Conservation (phyloP, 2,797 vertebrate species). For the Ambastaia sidthimunki region DNA sequence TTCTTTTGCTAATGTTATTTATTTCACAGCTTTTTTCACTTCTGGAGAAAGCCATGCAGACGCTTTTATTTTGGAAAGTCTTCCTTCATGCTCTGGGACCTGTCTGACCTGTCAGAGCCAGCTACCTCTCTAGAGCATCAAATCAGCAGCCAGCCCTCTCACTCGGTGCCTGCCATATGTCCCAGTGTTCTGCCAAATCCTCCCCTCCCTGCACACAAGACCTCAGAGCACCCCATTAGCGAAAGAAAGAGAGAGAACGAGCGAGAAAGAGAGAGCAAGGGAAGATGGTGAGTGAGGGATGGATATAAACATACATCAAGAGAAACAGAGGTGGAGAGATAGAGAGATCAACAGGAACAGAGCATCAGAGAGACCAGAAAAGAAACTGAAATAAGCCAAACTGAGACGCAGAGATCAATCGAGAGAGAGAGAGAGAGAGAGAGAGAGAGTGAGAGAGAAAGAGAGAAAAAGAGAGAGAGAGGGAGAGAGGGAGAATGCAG, state of each 20-base stretch:
- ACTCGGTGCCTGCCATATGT: slow-evolving; percentile 62
- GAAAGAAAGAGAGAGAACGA: slow-evolving; percentile 9
- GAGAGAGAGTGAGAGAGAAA: slow-evolving; percentile 37
- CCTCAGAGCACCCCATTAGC: slow-evolving; percentile 47
- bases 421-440: slow-evolving; percentile 31
- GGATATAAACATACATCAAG: slow-evolving; percentile 21
- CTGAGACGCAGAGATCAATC: slow-evolving; percentile 37
- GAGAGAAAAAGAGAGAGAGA: too few relatives aligned
- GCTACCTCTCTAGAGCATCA: slow-evolving; percentile 58
- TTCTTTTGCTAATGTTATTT: slow-evolving; percentile 43
- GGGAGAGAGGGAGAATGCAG: slow-evolving; percentile 36
- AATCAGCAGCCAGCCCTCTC: slow-evolving; percentile 54
- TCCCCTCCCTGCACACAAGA: slow-evolving; percentile 42
- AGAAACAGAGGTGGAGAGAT: slow-evolving; percentile 40
- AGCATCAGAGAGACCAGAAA: slow-evolving; percentile 23
- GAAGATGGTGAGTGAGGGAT: not conserved
- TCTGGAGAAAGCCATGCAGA: slow-evolving; percentile 34
- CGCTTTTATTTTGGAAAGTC: slow-evolving; percentile 51
- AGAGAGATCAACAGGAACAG: slow-evolving; percentile 24
- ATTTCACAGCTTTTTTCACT: slow-evolving; percentile 43
- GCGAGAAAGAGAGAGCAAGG: not conserved
- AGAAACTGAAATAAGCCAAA: slow-evolving; percentile 24
- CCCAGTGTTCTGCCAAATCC: slow-evolving; percentile 59
- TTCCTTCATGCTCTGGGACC: slow-evolving; percentile 36
- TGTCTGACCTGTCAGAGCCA: slow-evolving; percentile 53